Conservation (phyloP, 1,140 invertebrate genomes). For the Maconellicoccus hirsutus region DNA sequence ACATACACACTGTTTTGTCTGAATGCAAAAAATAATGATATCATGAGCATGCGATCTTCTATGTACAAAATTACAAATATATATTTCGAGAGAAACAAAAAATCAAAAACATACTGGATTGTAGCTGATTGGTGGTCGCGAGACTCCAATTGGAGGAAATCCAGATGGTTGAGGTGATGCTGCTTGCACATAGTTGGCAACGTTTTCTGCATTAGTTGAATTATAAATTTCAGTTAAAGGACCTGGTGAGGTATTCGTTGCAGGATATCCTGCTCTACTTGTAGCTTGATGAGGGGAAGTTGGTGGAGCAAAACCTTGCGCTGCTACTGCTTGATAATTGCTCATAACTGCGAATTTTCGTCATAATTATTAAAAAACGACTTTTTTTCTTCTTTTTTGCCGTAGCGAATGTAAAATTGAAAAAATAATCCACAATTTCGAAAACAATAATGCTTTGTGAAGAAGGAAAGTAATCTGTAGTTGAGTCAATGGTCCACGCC, state of each 20-base stretch:
- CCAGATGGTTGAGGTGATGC: slow-evolving; percentile 80
- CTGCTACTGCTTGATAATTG: slow-evolving; percentile 71
- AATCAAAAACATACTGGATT: slow-evolving; percentile 58
- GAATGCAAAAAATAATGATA: neutral
- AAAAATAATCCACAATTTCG: too few species aligned
- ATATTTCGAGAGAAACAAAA: neutral
- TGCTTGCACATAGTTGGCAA: slow-evolving; percentile 78
- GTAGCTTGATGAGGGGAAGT: slow-evolving; percentile 47
- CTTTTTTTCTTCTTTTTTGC: too few species aligned
- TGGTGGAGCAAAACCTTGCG: slow-evolving; percentile 56
- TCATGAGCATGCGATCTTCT: neutral
- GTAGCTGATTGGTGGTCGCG: slow-evolving; percentile 76
- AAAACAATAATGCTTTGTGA: too few species aligned
- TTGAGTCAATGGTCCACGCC: too few species aligned
- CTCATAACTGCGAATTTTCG: slow-evolving; percentile 71
- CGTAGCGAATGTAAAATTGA: too few species aligned
- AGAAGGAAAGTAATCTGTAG: too few species aligned
- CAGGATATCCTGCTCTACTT: slow-evolving; percentile 64
- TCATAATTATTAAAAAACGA: neutral
- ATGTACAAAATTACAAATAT: neutral
- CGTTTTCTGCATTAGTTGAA: slow-evolving; percentile 62
- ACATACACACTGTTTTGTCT: neutral
- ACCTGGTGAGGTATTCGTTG: slow-evolving; percentile 68
- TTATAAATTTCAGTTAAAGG: slow-evolving; percentile 81
- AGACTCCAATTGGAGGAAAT: slow-evolving; percentile 79